Evolutionary conservation across 2,113 vertebrate species (phyloP), one percentile per base, ranked within the genome.

Genomic region (Urocitellus parryii): DNA sequence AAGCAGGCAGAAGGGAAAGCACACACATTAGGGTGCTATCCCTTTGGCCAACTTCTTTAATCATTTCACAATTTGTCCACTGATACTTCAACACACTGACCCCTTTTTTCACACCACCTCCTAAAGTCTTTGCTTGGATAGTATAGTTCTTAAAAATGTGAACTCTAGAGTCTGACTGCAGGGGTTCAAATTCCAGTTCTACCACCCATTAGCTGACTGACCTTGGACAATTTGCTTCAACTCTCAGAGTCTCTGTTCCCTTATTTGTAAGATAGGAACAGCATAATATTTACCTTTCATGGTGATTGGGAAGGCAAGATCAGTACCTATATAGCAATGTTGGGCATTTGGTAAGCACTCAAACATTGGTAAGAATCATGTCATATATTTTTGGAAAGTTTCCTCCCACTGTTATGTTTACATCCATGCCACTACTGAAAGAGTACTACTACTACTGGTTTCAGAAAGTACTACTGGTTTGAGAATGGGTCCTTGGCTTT

Each of bases 401-500:
- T 93, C 8, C 27, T 24, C 12, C 22, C 10, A 61, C 18, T 82
- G 11, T 70, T 95, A 72, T 82, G 5, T 37, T 79, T 58, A 94
- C 4, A 18, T 29, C 7, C 12, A 87, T 51, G 53, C 29, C 5
- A 45, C 45, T 63, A 77, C 27, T 84, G 34, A 53, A 37, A 56
- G 77, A 84, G 25, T 58, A 95, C 22, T 74, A 51, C 67, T 73
- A 45, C 45, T 45, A 32, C 56, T 58, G 56, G 45, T 88, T 81
- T 96, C 61, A 92, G 81, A 79, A 77, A 45, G 8, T 45, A 72
- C 14, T 67, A 32, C 20, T 58, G 56, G 39, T 88, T 81, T 96
- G 67, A 92, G 81, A 79, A 77, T 1, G 83, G 51, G 34, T 67
- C 53, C 53, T 81, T 90, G 76, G 65, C 51, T 95, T 92, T 95